Base-by-base conservation (phyloP, 2,797 vertebrate species). In the Huso huso region DNA sequence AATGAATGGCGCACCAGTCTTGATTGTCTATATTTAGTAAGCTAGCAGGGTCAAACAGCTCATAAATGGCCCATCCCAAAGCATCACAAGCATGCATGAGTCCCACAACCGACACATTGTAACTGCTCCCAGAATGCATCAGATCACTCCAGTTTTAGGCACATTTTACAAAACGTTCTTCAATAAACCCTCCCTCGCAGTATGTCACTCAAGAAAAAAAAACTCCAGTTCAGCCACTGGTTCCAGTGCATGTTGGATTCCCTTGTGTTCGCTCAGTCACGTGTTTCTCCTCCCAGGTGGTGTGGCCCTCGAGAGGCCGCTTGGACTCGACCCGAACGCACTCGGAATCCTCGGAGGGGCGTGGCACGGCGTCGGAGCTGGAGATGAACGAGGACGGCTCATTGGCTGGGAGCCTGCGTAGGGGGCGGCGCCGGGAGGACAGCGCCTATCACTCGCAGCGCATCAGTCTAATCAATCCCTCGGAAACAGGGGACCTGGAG, bases 271-370 rank as follows among this genome's bases (percentile, higher is more conserved):
- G 15, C 15, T 18, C 15, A 18, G 23, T 37, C 23, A 37, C 23
- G 23, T 37, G 23, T 68, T 2, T 57, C 71, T 63, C 67, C 65
- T 57, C 61, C 4, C 67, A 66, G 67, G 74, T 90, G 87, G 59
- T 84, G 60, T 83, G 81, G 81, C 70, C 77, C 62, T 89, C 89
- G 49, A 89, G 90, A 64, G 86, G 81, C 71, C 89, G 87, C 4
- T 78, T 86, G 65, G 90, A 75, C 68, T 90, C 93, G 0, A 91
- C 90, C 1, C 84, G 87, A 65, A 93, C 92, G 1, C 66, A 90
- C 55, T 95, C 94, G 0, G 95, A 96, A 68, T 90, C 93, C 11
- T 96, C 91, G 1, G 94, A 92, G 73, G 83, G 92, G 63, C 90
- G 86, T 37, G 86, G 84, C 48, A 88, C 82, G 0, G 76, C 82